Base-by-base conservation (phyloP, 1,140 invertebrate species). In the Halyomorpha halys region DNA sequence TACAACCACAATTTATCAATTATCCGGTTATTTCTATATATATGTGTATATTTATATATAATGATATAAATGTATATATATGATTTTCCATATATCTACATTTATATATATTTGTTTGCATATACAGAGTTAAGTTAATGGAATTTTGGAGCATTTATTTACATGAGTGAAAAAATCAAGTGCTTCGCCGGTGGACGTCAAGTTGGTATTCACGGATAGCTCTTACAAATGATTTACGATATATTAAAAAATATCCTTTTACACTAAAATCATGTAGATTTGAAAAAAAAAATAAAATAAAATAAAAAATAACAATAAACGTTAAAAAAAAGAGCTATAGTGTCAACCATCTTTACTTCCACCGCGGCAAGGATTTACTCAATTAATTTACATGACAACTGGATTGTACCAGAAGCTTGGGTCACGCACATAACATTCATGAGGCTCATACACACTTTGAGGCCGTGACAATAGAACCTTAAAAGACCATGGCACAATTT, bases 21-120 rank as follows among this genome's bases (percentile, higher is more conserved):
- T 60, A 60, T 60, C 30, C 44, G 16, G 39, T 60, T 60, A 60
- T 60, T 44, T 44, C 59, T 60, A 60, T 34, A 60, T 39, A 21
- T 60, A 34, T 60, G 21, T 44, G 16, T 60, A 60, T 60, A 60
- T 60, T 19, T 44, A 44, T 23, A 44, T 34, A 60, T 60, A 60
- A 39, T 39, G n/a, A 60, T 60, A 60, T 39, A 44, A n/a, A 60
- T 34, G 27, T 25, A 39, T 34, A 44, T 44, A 39, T n/a, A 60
- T 60, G n/a, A 30, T 11, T 18, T 18, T 19, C 23, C 34, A 44
- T 23, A 18, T 25, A 44, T 39, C 16, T 19, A 44, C 34, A 60
- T 60, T 39, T 39, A 44, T 60, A 44, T 44, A 60, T 30, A 21
- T 60, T 59, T 59, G 27, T 23, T 27, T 59, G 21, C 47, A 49